Evolutionary conservation across 2,113 vertebrate species (phyloP).

Genomic region (Ochotona princeps): DNA sequence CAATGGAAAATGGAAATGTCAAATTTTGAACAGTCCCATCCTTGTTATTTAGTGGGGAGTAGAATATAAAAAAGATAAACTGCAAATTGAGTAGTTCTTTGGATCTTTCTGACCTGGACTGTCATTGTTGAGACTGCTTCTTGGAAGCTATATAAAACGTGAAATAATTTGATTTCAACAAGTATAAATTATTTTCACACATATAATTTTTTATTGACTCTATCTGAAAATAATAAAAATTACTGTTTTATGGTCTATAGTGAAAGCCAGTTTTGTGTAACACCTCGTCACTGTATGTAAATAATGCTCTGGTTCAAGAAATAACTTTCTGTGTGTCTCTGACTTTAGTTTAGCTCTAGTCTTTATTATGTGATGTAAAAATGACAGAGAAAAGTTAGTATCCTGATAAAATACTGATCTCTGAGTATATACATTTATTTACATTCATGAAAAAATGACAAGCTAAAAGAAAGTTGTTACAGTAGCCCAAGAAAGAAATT

Average conservation of each 20-base stretch:
- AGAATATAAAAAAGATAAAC: neutral
- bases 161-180: constrained; percentile 40
- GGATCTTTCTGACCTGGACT: neutral
- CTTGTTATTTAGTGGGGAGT: neutral
- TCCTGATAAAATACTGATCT: neutral
- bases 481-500: neutral
- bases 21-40: neutral
- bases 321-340: neutral
- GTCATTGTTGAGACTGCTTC: neutral
- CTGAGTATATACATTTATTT: constrained; percentile 29
- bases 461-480: neutral
- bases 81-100: neutral
- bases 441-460: neutral
- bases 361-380: neutral
- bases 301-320: neutral
- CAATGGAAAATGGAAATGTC: neutral
- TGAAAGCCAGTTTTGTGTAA: neutral
- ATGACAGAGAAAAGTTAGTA: neutral
- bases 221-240: constrained; percentile 4
- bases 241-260: neutral
- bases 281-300: neutral
- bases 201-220: neutral
- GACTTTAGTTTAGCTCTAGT: neutral
- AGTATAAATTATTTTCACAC: constrained; percentile 8
- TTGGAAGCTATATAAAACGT: neutral